Evolutionary conservation across 2,113 vertebrate species (phyloP), one percentile per base, ranked within the genome.

Genomic region (Etia nguti): DNA sequence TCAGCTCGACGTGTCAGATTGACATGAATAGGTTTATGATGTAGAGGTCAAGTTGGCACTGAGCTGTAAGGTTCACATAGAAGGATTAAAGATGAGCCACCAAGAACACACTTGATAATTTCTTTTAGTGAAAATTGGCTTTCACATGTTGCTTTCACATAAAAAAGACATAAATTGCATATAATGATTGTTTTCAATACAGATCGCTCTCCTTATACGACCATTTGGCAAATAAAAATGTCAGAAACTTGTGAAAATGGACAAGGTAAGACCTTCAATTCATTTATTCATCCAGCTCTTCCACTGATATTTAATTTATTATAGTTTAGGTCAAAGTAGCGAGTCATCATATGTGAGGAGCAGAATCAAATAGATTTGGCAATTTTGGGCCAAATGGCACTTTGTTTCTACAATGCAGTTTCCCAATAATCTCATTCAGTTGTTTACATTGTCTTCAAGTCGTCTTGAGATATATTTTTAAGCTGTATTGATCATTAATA

Each of bases 1-100:
- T 92, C 92, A 92, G 86, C 90, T 10, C 80, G 16, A 88, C 29
- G 89, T 93, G 92, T 92, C 92, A 92, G 92, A 92, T 92, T 91
- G 93, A 93, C 95, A 91, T 93, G 93, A 94, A 94, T 93, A 90
- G 92, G 91, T 92, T 93, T 88, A 95, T 88, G 91, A 91, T 92
- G 92, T 81, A n/a, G 91, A 93, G 94, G 95, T 95, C 95, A 94
- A 94, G 94, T 93, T 93, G 91, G 88, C 80, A 18, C 89, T 48
- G 90, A 88, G 88, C 87, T 84, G 87, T 6, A 29, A 80, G 89
- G 87, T 94, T 92, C 92, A 89, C 81, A 79, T 57, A 50, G 83
- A 59, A 57, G 89, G 90, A 93, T 92, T 94, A 92, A 90, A 92
- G 90, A 90, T 79, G 80, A 90, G 82, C 65, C 79, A 56, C 65